Evolutionary conservation across 2,888 invertebrate genomes (phyloP), one percentile per base, ranked within the genome.

Genomic region (Hyppa rectilinea): DNA sequence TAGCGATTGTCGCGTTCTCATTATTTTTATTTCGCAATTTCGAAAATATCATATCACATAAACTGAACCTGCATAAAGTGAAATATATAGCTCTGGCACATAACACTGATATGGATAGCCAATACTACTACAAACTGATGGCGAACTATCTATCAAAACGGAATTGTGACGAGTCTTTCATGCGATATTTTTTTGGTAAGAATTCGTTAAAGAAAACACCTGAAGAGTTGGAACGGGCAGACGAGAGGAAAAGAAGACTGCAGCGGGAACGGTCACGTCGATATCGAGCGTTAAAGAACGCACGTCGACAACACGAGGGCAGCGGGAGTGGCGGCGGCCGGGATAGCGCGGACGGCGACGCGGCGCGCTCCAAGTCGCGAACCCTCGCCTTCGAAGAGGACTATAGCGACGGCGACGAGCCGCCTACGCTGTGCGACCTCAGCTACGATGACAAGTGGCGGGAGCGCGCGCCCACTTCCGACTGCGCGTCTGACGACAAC

Each of bases 11-110:
- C 89, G 89, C 89, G 92, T 93, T 94, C 93, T 91, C 92, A 92
- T 93, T 95, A 94, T 94, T 94, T 94, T 95, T 94, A 92, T 95
- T 95, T 95, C 94, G 92, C 91, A 94, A 94, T 92, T 92, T 90
- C 86, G 79, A 88, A 89, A 90, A 85, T 88, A 88, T 84, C n/a
- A n/a, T n/a, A n/a, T n/a, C n/a, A n/a, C n/a, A n/a, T n/a, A n/a
- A n/a, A n/a, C n/a, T n/a, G n/a, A n/a, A n/a, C n/a, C 83, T 85
- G 73, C 82, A 79, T 84, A 83, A 74, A 87, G 61, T 69, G 49
- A 55, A 67, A 58, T 64, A 63, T 60, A 60, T 55, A 59, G 50
- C 38, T 58, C 68, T 47, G 55, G 47, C 73, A 70, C 62, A 76
- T 63, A 79, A 72, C 61, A 31, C 59, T 64, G 81, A 75, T 61